These are phyloP conservation scores for Mesochorus sp. DNA, from an alignment of 2,888 invertebrate genomes.

Conservation along the genomic window DNA sequence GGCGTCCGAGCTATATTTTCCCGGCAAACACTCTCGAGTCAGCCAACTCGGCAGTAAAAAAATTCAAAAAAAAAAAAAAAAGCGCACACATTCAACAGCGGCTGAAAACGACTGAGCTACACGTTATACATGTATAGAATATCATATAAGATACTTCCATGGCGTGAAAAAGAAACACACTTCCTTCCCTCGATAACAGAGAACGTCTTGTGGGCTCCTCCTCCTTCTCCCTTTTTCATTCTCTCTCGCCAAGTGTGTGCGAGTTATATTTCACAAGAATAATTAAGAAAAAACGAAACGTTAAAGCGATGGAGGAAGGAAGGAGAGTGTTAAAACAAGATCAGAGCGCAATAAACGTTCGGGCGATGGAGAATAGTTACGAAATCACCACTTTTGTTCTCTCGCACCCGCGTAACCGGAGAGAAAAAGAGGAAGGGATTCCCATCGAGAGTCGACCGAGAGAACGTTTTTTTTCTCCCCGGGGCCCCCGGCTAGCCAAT, in stretches of 20 bases:
- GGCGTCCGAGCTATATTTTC: no score
- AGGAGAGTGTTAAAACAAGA: conserved; percentile 27
- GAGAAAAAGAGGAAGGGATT: neutral
- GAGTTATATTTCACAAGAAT: conserved; percentile 14
- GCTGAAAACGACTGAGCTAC: neutral
- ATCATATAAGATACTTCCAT: neutral
- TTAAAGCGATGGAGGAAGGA: conserved; percentile 15
- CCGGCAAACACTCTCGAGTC: neutral
- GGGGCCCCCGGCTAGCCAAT: neutral
- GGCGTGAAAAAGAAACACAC: neutral
- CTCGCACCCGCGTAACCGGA: neutral
- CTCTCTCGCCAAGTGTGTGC: conserved; percentile 6
- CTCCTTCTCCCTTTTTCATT: neutral
- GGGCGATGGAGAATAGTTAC: conserved; percentile 13
- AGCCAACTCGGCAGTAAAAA: neutral
- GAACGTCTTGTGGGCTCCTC: conserved; percentile 15
- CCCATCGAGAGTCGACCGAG: conserved; percentile 2
- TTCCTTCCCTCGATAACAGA: conserved; percentile 13
- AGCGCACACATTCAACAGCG: neutral
- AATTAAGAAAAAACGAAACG: conserved; percentile 29
- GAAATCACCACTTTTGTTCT: conserved; percentile 43
- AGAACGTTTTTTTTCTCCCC: conserved; percentile 15
- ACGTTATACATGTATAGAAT: no score
- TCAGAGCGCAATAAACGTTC: conserved; percentile 15
- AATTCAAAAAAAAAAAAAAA: no score